Conservation (phyloP, 2,797 vertebrate species). For the Leptodactylus fallax region DNA sequence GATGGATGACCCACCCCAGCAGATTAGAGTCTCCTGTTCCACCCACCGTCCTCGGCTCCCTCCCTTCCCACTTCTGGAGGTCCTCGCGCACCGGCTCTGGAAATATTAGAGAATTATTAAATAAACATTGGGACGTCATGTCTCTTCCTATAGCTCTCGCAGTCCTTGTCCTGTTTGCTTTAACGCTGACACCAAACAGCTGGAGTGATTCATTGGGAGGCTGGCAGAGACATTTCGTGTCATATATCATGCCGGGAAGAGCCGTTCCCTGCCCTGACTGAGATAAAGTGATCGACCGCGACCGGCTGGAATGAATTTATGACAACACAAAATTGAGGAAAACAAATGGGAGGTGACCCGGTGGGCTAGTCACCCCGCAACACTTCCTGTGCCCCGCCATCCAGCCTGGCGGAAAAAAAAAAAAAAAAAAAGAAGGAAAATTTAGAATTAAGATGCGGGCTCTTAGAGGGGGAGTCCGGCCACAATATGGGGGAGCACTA, state of each 20-base stretch:
- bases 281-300: constrained; percentile 85
- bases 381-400: constrained; percentile 78
- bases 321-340: constrained; percentile 88
- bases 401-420: constrained; percentile 81
- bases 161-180: constrained; percentile 81
- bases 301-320: constrained; percentile 90
- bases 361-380: constrained; percentile 79
- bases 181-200: constrained; percentile 87
- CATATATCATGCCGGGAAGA: constrained; percentile 81
- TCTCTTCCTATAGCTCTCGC: constrained; percentile 82
- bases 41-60: constrained; percentile 69
- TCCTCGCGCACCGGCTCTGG: constrained; percentile 76
- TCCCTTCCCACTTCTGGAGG: constrained; percentile 70
- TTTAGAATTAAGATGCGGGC: constrained; percentile 81
- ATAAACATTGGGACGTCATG: constrained; percentile 89
- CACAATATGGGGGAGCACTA: no score
- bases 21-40: constrained; percentile 82
- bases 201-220: constrained; percentile 89
- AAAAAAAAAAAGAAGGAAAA: constrained; percentile 80
- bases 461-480: constrained; percentile 19
- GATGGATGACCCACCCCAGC: constrained; percentile 86
- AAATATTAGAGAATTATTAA: constrained; percentile 91
- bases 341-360: constrained; percentile 87
- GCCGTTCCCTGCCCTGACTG: constrained; percentile 78
- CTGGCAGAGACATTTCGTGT: constrained; percentile 84